Conservation (phyloP, 2,888 invertebrate genomes). For the Caenorhabditis sp. region DNA sequence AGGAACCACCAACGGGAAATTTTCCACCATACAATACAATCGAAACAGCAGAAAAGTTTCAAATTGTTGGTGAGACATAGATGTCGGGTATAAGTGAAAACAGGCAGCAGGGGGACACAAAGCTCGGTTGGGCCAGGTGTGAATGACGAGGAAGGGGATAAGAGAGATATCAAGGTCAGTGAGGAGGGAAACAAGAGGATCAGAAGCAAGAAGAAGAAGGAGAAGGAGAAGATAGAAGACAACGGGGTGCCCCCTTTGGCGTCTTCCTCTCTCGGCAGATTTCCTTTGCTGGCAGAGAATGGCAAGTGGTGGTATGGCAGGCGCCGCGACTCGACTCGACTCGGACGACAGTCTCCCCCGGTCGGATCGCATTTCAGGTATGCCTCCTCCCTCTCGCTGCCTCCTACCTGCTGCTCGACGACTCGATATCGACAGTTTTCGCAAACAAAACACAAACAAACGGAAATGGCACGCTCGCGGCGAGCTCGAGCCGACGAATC, state of each 20-base stretch:
- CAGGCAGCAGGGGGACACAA: constrained; percentile 22
- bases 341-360: no score
- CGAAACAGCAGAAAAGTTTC: neutral
- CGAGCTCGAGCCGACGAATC: constrained; percentile 18
- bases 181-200: constrained; percentile 11
- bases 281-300: constrained; percentile 1
- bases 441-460: constrained; percentile 55
- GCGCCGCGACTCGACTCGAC: no score
- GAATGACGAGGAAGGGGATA: constrained; percentile 1
- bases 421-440: constrained; percentile 57
- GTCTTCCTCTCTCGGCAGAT: no score
- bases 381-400: constrained; percentile 22
- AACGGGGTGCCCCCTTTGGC: neutral
- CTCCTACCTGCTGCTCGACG: neutral
- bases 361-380: constrained; percentile 59
- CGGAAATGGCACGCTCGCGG: constrained; percentile 35
- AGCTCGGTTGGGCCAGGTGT: constrained; percentile 8
- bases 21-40: no score
- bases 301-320: neutral
- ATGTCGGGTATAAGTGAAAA: no score
- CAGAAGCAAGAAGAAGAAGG: neutral
- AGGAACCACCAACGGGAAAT: no score
- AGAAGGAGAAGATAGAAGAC: constrained; percentile 13
- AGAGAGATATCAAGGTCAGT: neutral
- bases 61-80: no score